Evolutionary conservation across 2,113 vertebrate species (phyloP), one percentile per base, ranked within the genome.

Genomic region (Cyanoramphus novaezelandiae): DNA sequence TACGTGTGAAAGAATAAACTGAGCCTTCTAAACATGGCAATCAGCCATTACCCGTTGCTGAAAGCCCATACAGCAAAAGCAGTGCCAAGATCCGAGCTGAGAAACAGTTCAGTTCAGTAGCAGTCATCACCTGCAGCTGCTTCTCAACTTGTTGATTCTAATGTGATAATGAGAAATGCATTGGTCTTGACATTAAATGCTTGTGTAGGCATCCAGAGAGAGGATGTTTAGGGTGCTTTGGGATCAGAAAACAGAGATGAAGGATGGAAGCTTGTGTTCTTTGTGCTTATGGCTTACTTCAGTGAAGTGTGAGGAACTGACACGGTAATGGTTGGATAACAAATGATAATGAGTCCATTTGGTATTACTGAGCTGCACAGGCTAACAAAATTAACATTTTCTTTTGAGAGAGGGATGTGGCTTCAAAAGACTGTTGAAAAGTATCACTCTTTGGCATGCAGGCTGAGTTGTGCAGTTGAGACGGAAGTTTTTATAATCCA

Each of bases 61-160:
- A 86, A 72, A 92, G 49, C 47, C 85, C 69, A 16, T 29, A 72
- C 41, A 78, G 67, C 43, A 52, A 78, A 55, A 77, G 27, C 6
- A 1, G 37, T 67, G 90, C 87, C 85, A 96, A 83, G 82, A 76
- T 60, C 69, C 2, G 33, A 57, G 93, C 82, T 84, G 72, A 62
- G 82, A 57, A 94, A 60, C 55, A 23, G 64, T 82, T 95, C 92
- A 85, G 57, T 53, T 86, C 92, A 25, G 57, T 20, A 86, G 90
- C 80, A 93, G 74, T 90, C 80, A 44, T 88, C 88, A 92, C 92
- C 77, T 92, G 72, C 95, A 93, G 90, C 86, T 88, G 68, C 72
- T 84, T 84, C 76, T 88, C 95, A 82, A 47, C 88, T 93, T 82
- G 83, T 71, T 81, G 88, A 63, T 84, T 83, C 76, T 81, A 71